Evolutionary conservation across 2,888 invertebrate species (phyloP).

Genomic region (Chromoteleia sp.): DNA sequence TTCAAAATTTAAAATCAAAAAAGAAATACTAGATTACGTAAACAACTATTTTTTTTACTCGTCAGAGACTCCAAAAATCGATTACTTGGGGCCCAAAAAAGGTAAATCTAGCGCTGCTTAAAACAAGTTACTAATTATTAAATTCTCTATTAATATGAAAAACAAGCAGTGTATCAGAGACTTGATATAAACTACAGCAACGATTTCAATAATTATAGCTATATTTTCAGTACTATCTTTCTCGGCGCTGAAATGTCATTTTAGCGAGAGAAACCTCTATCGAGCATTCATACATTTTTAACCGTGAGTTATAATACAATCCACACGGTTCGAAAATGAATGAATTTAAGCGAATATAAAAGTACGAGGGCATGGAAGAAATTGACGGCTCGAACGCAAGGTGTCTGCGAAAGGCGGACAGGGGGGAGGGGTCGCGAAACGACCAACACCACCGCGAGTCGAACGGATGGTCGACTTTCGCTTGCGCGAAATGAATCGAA

Average conservation of each 20-base stretch:
- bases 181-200: no score
- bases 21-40: no score
- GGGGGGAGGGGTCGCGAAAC: constrained; percentile 62
- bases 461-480: constrained; percentile 57
- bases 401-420: not conserved
- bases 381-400: constrained; percentile 49
- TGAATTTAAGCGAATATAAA: constrained; percentile 83
- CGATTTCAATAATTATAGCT: no score
- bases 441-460: constrained; percentile 76
- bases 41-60: no score
- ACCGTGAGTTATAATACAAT: constrained; percentile 78
- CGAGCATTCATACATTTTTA: constrained; percentile 22
- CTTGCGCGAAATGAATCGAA: constrained; percentile 40
- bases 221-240: no score
- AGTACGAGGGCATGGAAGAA: constrained; percentile 76
- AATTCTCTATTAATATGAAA: no score
- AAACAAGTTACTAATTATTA: no score
- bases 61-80: no score
- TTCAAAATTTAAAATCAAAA: no score
- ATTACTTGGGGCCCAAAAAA: no score
- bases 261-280: not conserved
- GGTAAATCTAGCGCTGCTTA: no score
- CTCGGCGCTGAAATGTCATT: not conserved
- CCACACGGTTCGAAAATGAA: constrained; percentile 83
- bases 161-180: no score